Percentiles rank a stretch among this genome's conserved stretches.
phyloP scores from a whole-genome alignment of 2,888 invertebrate species.

The Drosophila longiperda region DNA sequence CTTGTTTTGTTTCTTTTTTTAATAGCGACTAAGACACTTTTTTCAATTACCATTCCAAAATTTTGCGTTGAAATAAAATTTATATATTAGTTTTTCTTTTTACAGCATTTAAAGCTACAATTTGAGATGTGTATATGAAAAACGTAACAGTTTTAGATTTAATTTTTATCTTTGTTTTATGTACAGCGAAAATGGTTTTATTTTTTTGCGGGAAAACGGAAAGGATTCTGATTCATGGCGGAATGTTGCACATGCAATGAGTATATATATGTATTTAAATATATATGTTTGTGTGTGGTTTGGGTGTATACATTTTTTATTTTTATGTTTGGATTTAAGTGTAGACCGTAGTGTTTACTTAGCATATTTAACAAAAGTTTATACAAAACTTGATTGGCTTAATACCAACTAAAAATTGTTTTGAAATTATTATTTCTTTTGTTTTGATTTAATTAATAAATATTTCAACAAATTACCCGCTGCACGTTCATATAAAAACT shows the following conservation, averaged over 20 bases:
- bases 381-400: constrained; percentile 71
- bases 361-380: constrained; percentile 77
- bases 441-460: constrained; percentile 66
- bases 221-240: constrained; percentile 54
- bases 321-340: constrained; percentile 46
- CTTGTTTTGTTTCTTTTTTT: constrained; percentile 35
- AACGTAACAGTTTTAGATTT: constrained; percentile 43
- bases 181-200: constrained; percentile 57
- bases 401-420: constrained; percentile 64
- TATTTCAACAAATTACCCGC: constrained; percentile 74
- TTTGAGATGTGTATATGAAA: constrained; percentile 64
- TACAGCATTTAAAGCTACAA: constrained; percentile 78
- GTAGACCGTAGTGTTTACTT: constrained; percentile 48
- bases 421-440: constrained; percentile 10
- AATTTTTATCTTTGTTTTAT: constrained; percentile 32
- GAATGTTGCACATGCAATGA: constrained; percentile 72
- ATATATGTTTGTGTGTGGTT: constrained; percentile 12
- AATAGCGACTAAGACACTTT: constrained; percentile 82
- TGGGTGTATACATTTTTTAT: constrained; percentile 26
- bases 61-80: constrained; percentile 46
- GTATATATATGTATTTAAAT: constrained; percentile 28
- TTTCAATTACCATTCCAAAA: constrained; percentile 60
- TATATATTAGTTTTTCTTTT: constrained; percentile 40
- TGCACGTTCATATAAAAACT: constrained; percentile 58
- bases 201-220: constrained; percentile 3